Conservation (phyloP, 2,797 vertebrate genomes). For the Pantherophis alleghaniensis region DNA sequence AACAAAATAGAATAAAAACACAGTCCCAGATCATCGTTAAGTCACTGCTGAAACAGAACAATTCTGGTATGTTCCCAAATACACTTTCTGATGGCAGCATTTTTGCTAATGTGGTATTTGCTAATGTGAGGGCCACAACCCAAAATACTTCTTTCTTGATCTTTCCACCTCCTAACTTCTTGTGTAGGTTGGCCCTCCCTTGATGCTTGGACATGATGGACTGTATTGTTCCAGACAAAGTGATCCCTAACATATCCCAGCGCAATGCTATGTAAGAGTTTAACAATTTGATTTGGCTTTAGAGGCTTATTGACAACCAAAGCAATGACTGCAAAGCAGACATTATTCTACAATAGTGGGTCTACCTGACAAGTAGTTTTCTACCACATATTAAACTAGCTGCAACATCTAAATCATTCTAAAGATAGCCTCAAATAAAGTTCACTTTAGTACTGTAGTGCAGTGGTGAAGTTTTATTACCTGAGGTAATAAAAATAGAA, state of each 20-base stretch:
- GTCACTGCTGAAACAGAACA: not conserved
- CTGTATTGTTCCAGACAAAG: not conserved
- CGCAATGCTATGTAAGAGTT: not conserved
- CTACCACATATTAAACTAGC: not conserved
- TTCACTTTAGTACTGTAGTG: not conserved
- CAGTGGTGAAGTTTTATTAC: not conserved
- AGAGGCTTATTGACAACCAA: not conserved
- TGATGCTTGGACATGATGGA: not conserved
- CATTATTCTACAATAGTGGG: not conserved
- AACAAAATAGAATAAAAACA: not conserved
- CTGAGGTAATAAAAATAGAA: not conserved
- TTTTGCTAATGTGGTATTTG: not conserved
- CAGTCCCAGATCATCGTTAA: not conserved
- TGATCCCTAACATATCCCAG: not conserved
- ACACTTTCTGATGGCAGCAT: not conserved
- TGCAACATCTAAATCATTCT: not conserved
- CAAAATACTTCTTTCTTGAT: not conserved
- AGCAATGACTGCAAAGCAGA: not conserved
- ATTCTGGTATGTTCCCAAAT: not conserved
- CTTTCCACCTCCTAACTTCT: not conserved
- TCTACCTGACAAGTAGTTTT: not conserved
- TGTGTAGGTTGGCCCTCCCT: not conserved
- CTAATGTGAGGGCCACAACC: not conserved
- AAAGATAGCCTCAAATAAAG: not conserved
- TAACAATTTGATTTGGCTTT: no score